A percentile compares a stretch with the other conserved stretches of the same genome.
Evolutionary conservation across 2,113 vertebrate species (phyloP).

Genomic region (Empidonax traillii): DNA sequence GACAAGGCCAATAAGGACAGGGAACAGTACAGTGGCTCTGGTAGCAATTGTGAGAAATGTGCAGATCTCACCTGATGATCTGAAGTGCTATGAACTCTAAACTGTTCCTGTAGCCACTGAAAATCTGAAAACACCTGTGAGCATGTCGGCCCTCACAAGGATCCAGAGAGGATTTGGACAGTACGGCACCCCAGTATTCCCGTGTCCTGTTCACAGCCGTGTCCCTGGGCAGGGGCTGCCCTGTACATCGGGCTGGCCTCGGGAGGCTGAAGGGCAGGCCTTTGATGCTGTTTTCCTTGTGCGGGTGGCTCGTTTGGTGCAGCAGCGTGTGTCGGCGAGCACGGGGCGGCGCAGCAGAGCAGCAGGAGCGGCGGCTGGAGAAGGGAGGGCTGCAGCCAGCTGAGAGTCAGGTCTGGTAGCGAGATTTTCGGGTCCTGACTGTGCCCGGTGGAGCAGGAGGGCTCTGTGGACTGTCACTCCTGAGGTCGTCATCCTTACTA

Average conservation of each 20-base stretch:
- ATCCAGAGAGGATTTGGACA: not conserved
- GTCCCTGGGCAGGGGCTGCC: not conserved
- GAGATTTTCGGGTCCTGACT: not conserved
- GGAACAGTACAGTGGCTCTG: not conserved
- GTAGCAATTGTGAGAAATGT: not conserved
- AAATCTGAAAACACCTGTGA: not conserved
- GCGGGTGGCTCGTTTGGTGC: rapidly evolving
- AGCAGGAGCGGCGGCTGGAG: rapidly evolving
- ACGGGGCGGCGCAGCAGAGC: not conserved
- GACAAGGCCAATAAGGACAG: not conserved
- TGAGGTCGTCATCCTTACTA: rapidly evolving
- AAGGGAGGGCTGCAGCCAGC: not conserved
- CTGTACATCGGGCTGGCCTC: not conserved
- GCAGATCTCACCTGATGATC: not conserved
- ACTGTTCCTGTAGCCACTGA: not conserved
- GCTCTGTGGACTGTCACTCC: not conserved
- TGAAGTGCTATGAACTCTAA: not conserved
- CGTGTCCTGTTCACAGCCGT: not conserved
- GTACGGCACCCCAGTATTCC: rapidly evolving
- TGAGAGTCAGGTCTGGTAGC: rapidly evolving
- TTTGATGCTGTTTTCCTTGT: rapidly evolving
- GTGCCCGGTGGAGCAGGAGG: not conserved
- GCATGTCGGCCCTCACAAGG: not conserved
- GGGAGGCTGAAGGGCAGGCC: not conserved
- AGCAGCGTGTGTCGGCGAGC: not conserved